These are phyloP conservation scores for Seladonia tumulorum DNA, from an alignment of 2,888 invertebrate genomes.

Conservation along the genomic window DNA sequence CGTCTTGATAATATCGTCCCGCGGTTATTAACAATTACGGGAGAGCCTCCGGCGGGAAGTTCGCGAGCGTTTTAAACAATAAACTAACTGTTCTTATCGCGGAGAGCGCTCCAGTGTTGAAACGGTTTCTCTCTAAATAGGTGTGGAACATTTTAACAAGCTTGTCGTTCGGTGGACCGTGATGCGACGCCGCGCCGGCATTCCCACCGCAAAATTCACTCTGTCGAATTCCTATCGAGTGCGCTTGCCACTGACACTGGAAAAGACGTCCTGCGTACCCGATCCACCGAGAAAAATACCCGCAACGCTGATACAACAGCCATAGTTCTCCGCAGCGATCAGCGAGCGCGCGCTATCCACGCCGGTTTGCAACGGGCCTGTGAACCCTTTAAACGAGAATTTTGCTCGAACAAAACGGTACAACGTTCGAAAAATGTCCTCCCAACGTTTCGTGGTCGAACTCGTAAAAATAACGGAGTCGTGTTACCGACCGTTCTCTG, in stretches of 20 bases:
- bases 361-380: no score
- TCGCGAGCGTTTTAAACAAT: slow-evolving; percentile 13
- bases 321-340: slow-evolving; percentile 28
- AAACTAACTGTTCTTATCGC: neutral
- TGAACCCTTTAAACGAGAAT: no score
- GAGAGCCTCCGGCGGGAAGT: neutral
- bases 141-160: slow-evolving; percentile 2
- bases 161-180: slow-evolving; percentile 18
- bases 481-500: no score
- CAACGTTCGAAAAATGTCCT: no score
- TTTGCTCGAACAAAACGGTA: no score
- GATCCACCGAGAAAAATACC: slow-evolving; percentile 45
- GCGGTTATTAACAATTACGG: slow-evolving; percentile 4
- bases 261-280: slow-evolving; percentile 26
- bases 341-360: neutral
- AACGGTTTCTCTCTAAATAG: neutral
- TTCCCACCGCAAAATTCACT: slow-evolving; percentile 38
- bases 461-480: no score
- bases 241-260: slow-evolving; percentile 42
- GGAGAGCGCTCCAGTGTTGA: neutral
- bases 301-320: slow-evolving; percentile 32
- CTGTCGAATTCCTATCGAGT: slow-evolving; percentile 28
- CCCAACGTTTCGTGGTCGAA: no score
- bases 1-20: neutral
- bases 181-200: slow-evolving; percentile 10